A percentile compares a stretch with the other conserved stretches of the same genome.
These are phyloP conservation scores for Neopelma chrysocephalum DNA, from an alignment of 2,797 vertebrate species.

Conservation along the genomic window DNA sequence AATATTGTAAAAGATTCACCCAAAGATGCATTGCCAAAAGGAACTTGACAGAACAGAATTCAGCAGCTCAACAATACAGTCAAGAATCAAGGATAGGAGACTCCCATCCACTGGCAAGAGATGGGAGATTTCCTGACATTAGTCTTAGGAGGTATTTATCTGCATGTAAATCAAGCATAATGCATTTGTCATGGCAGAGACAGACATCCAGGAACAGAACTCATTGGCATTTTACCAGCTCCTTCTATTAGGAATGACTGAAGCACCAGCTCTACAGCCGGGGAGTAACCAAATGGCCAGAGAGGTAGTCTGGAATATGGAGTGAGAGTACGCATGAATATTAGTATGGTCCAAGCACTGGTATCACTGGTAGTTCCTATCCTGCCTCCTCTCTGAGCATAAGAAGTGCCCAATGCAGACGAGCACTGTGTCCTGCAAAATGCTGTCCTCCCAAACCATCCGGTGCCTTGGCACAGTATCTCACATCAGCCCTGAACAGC, in stretches of 20 bases:
- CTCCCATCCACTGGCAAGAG: background rate
- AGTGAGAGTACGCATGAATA: background rate
- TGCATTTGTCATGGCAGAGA: background rate
- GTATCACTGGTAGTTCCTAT: background rate
- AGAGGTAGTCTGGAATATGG: background rate
- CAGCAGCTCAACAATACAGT: background rate
- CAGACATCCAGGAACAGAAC: background rate
- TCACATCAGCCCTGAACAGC: rapidly evolving
- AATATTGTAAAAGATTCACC: background rate
- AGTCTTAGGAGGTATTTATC: background rate
- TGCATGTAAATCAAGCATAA: background rate
- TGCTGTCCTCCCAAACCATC: rapidly evolving
- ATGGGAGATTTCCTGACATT: background rate
- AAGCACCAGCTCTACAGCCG: background rate
- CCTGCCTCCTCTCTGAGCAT: rapidly evolving
- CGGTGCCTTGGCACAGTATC: rapidly evolving
- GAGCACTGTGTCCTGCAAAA: background rate
- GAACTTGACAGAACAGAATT: background rate
- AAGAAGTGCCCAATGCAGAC: background rate
- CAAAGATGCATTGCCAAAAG: background rate
- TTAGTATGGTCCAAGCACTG: background rate
- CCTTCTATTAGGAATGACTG: background rate
- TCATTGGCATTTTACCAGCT: background rate
- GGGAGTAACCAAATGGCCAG: background rate
- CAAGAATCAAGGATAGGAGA: background rate